Base-by-base conservation (phyloP, 2,888 invertebrate genomes). In the Mantis religiosa region DNA sequence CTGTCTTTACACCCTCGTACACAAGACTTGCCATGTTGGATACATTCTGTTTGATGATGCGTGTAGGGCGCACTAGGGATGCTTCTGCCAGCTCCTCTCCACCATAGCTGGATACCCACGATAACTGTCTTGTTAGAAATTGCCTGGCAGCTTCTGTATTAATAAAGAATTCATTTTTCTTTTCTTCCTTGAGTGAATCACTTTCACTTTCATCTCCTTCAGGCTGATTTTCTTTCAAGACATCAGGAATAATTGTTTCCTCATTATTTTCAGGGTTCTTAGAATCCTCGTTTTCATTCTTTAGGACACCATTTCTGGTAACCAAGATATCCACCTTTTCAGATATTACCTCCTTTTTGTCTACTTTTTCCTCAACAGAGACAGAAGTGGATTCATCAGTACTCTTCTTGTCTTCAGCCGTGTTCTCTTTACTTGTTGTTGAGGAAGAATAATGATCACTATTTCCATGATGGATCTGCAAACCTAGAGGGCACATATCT, bases 101-200 rank as follows among this genome's bases (percentile, higher is more conserved):
- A n/a, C 93, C 93, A 71, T 93, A 93, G 2, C 93, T 93, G 15
- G 96, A 96, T 88, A 96, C 96, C 95, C 96, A 96, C 2, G 96
- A 96, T 28, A 97, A 93, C 91, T 97, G 97, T 91, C 95, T 94
- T 28, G 96, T 96, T 87, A 97, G 93, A 93, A 96, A 97, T 91
- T 97, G 96, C 91, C 95, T 95, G 6, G 97, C 97, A 85, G 96
- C 96, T 93, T 96, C 96, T 47, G 96, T 96, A 92, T 97, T 96
- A n/a, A 97, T 95, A 92, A 97, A 96, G 91, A 96, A 95, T 91
- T 96, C 95, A 91, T 96, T 96, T 89, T 94, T 93, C 91, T 95
- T 95, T 88, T 92, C 92, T 85, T 93, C 93, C 88, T 92, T 92
- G 14, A 89, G 90, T 92, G 92, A 93, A 91, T 94, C 93, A 91